Conservation (phyloP, 2,797 vertebrate genomes). For the Coracias cyanogaster region DNA sequence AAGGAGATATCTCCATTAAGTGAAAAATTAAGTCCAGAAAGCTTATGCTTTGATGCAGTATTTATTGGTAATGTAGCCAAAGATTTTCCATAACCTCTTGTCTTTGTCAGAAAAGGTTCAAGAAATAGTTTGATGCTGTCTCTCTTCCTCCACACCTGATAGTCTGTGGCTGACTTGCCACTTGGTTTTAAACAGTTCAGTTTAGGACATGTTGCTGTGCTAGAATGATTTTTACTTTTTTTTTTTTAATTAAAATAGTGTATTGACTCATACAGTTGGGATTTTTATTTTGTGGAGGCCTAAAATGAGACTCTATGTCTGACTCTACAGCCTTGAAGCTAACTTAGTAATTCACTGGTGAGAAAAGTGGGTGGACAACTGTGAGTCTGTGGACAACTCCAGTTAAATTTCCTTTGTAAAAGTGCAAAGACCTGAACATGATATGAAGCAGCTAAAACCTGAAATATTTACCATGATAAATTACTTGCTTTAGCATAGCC, state of each 20-base stretch:
- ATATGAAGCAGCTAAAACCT: not conserved
- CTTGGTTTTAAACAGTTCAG: not conserved
- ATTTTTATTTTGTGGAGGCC: not conserved
- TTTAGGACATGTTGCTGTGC: not conserved
- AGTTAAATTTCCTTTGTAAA: not conserved
- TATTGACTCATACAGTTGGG: not conserved
- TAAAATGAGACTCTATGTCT: not conserved
- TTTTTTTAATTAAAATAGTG: not conserved
- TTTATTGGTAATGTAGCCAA: not conserved
- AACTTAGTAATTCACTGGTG: not conserved
- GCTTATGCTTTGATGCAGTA: not conserved
- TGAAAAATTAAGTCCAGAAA: not conserved
- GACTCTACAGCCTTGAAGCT: not conserved
- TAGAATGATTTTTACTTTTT: not conserved
- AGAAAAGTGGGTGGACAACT: not conserved
- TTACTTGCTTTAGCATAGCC: not conserved
- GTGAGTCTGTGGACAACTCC: not conserved
- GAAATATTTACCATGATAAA: not conserved
- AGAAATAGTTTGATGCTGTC: not conserved
- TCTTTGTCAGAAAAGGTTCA: not conserved
- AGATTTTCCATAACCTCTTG: not conserved
- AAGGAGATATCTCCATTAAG: not conserved
- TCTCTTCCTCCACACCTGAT: not conserved
- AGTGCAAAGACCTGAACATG: not conserved
- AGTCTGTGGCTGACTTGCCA: rapidly evolving